A percentile compares a stretch with the other conserved stretches of the same genome.
These are phyloP conservation scores for Merops nubicus DNA, from an alignment of 2,113 vertebrate genomes.

Conservation along the genomic window DNA sequence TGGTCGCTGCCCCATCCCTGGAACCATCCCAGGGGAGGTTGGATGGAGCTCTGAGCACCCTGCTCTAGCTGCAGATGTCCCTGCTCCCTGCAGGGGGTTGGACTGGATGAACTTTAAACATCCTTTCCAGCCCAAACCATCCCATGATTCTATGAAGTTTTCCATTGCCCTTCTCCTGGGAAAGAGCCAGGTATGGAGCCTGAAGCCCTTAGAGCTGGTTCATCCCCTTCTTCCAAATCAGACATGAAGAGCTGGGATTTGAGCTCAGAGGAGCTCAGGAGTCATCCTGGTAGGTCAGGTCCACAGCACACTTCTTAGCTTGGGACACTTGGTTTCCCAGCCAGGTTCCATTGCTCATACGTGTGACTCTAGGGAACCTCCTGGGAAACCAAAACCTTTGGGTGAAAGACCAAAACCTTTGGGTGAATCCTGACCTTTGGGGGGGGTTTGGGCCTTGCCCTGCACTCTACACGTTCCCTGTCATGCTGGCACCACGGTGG, in stretches of 20 bases:
- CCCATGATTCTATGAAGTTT: neutral
- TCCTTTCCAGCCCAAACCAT: neutral
- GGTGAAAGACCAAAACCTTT: neutral
- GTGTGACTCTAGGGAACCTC: neutral
- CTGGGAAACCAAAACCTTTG: neutral
- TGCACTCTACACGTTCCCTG: neutral
- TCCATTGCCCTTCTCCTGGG: neutral
- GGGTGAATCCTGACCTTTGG: neutral
- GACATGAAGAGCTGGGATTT: neutral
- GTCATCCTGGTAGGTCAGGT: accelerated
- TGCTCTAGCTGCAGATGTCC: neutral
- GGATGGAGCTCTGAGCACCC: neutral
- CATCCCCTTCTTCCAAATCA: neutral
- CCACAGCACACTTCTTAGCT: neutral
- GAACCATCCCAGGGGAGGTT: neutral
- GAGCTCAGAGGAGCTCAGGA: neutral
- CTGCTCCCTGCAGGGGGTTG: neutral
- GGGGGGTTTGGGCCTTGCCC: neutral
- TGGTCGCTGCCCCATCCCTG: neutral
- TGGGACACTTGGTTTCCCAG: neutral
- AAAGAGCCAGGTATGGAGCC: neutral
- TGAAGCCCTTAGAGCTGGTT: neutral
- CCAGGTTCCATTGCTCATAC: neutral
- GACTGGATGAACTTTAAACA: neutral
- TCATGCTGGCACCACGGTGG: neutral